phyloP scores from a whole-genome alignment of 1,140 invertebrate species.

The Microplitis demolitor region DNA sequence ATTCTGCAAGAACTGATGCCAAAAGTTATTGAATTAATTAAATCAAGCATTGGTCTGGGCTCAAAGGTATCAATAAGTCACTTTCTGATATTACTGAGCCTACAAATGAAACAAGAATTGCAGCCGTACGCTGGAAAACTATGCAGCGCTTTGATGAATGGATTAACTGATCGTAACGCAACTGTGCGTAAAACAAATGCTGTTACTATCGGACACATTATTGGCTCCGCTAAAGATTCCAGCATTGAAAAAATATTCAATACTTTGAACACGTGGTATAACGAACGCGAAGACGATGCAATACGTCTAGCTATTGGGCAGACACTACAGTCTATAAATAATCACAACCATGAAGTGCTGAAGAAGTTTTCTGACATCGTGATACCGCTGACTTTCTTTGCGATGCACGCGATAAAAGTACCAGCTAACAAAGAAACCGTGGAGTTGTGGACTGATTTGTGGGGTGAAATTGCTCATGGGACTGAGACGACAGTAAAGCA shows the following conservation, averaged over 20 bases:
- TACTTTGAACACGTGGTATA: slow-evolving; percentile 80
- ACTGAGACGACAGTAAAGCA: slow-evolving; percentile 81
- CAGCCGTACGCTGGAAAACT: slow-evolving; percentile 77
- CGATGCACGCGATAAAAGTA: slow-evolving; percentile 81
- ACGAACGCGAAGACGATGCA: slow-evolving; percentile 77
- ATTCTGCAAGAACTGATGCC: slow-evolving; percentile 81
- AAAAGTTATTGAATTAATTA: slow-evolving; percentile 81
- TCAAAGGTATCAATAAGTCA: slow-evolving; percentile 85
- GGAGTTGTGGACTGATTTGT: slow-evolving; percentile 85
- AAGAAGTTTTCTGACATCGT: slow-evolving; percentile 79
- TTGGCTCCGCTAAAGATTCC: slow-evolving; percentile 83
- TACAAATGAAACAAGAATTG: slow-evolving; percentile 63
- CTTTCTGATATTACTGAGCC: slow-evolving; percentile 77
- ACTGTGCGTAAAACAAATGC: slow-evolving; percentile 84
- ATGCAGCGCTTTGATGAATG: slow-evolving; percentile 75
- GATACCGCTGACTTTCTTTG: slow-evolving; percentile 85
- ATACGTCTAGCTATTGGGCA: slow-evolving; percentile 76
- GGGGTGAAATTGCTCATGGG: slow-evolving; percentile 85
- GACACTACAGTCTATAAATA: slow-evolving; percentile 80
- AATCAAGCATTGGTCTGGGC: slow-evolving; percentile 78
- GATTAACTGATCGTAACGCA: slow-evolving; percentile 81
- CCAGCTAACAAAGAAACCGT: slow-evolving; percentile 69
- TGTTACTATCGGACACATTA: slow-evolving; percentile 82
- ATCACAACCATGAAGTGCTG: slow-evolving; percentile 81
- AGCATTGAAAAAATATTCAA: slow-evolving; percentile 85